These are phyloP conservation scores for Chloroceryle aenea DNA, from an alignment of 2,113 vertebrate species.

Conservation along the genomic window DNA sequence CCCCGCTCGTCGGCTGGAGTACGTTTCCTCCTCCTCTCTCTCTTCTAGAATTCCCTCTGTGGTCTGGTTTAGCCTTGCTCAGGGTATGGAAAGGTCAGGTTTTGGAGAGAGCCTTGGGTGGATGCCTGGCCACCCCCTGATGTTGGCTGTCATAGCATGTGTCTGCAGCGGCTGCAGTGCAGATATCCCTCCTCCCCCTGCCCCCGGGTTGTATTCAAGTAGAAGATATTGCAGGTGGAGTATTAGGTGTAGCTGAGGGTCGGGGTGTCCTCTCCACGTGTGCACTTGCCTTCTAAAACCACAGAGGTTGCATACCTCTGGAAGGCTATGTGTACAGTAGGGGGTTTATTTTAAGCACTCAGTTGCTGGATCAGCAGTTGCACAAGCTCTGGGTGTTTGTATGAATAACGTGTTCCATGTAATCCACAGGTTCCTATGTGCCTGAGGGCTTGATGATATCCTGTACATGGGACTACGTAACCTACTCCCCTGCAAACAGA, in stretches of 20 bases:
- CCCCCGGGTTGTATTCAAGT: not conserved
- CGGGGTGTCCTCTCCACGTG: accelerated
- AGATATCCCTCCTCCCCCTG: not conserved
- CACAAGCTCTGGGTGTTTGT: accelerated
- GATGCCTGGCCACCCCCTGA: not conserved
- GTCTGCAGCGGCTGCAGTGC: not conserved
- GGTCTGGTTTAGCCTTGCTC: not conserved
- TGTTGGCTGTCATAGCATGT: accelerated
- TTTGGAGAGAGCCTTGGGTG: not conserved
- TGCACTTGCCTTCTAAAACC: not conserved
- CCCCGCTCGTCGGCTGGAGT: slow-evolving; percentile 74
- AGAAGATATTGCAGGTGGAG: not conserved
- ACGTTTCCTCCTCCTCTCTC: slow-evolving; percentile 6
- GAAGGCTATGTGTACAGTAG: not conserved
- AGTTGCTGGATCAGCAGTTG: not conserved
- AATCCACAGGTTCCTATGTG: slow-evolving; percentile 72
- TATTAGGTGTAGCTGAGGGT: not conserved
- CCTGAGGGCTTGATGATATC: slow-evolving; percentile 79
- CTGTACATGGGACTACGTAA: slow-evolving; percentile 77
- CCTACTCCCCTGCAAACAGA: slow-evolving; percentile 71
- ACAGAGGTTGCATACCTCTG: not conserved
- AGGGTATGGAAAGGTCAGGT: accelerated
- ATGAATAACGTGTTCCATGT: not conserved
- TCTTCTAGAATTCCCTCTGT: accelerated
- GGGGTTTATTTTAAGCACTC: not conserved